Base-by-base conservation (phyloP, 2,797 vertebrate species). In the Sebastes hubbsi region DNA sequence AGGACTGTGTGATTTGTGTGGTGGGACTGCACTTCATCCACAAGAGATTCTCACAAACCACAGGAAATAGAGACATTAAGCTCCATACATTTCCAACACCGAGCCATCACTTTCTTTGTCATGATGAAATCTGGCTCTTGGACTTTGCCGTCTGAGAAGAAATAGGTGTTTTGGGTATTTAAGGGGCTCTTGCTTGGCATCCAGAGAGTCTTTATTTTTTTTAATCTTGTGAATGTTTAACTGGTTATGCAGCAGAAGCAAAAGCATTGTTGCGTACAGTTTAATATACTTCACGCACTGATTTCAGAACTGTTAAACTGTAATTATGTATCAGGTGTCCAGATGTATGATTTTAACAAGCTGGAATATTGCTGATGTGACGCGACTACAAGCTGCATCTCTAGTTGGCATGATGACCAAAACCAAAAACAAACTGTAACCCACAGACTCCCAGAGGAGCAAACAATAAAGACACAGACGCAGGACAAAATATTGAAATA, bases 1-100 rank as follows among this genome's bases (percentile, higher is more conserved):
- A 22, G 6, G 52, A 29, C 27, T 22, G 38, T 54, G 70, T 66
- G 72, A 78, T 81, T 82, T 73, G 60, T 71, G 61, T 1, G 4
- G 13, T 12, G 14, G 11, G 2, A 1, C 38, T 1, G 34, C 9
- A 9, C n/a, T 72, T 32, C 27, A 46, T 46, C 42, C 42, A 18
- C 42, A 46, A 18, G 42, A 20, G 42, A 46, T 18, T 46, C 42
- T 4, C 34, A 59, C 71, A 64, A 49, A 62, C 13, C n/a, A 16
- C 42, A 14, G 12, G 16, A 22, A 20, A 38, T 32, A 59, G 8
- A 14, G 14, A 55, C 42, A 5, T 62, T 42, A 63, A 54, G 25
- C 12, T 46, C 49, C 49, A 52, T 56, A 12, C 9, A 58, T 42
- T 63, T 64, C 3, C 12, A 7, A 20, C 30, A 30, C 5, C 8